These are phyloP conservation scores for Gouania willdenowi DNA, from an alignment of 2,797 vertebrate species.

Conservation along the genomic window DNA sequence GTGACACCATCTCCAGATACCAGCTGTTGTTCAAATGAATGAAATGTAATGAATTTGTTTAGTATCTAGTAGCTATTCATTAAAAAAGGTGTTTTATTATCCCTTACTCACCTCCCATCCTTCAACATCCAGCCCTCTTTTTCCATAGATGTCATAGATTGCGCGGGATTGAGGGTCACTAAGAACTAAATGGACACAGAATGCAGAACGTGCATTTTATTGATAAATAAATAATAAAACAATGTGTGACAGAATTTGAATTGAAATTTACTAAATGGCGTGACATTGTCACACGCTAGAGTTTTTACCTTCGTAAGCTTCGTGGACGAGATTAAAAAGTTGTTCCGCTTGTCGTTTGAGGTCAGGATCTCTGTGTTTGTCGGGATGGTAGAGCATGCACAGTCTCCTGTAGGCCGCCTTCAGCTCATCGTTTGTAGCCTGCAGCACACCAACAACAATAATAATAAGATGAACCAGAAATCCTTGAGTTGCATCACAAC, in stretches of 20 bases:
- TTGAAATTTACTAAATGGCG: too few relatives aligned
- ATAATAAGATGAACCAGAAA: too few relatives aligned
- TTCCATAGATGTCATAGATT: slow-evolving; percentile 98
- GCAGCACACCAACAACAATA: neutral
- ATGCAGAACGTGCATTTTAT: too few relatives aligned
- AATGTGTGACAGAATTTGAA: neutral
- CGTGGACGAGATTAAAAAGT: slow-evolving; percentile 96
- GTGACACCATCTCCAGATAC: too few relatives aligned
- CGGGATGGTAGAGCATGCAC: slow-evolving; percentile 97
- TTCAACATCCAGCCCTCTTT: slow-evolving; percentile 95
- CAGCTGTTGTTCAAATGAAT: too few relatives aligned
- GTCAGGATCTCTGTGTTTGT: slow-evolving; percentile 97
- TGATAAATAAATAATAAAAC: neutral
- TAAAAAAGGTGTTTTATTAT: too few relatives aligned
- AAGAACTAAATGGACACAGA: slow-evolving; percentile 87
- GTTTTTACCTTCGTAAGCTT: slow-evolving; percentile 98
- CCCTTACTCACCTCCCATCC: slow-evolving; percentile 99
- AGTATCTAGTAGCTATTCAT: too few relatives aligned
- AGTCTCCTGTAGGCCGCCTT: slow-evolving; percentile 92
- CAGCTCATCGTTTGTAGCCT: slow-evolving; percentile 96
- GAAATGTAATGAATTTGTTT: too few relatives aligned
- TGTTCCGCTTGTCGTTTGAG: slow-evolving; percentile 90
- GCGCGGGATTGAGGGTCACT: slow-evolving; percentile 95
- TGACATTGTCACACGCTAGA: too few relatives aligned
- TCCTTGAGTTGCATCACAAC: too few relatives aligned